Conservation (phyloP, 1,140 invertebrate genomes). For the Hyles euphorbiae region DNA sequence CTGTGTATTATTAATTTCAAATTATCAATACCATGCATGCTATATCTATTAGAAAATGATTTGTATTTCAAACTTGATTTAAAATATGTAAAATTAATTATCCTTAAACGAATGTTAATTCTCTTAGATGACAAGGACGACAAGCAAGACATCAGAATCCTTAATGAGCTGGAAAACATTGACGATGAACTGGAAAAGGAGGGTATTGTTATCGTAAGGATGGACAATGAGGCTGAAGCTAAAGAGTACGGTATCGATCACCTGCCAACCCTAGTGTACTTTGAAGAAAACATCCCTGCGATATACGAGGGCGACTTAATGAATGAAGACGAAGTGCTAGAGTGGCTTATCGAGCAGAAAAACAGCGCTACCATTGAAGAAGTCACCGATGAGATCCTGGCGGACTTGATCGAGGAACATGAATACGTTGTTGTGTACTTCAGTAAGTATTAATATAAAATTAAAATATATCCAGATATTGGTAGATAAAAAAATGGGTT, state of each 20-base stretch:
- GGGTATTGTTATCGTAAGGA: conserved; percentile 91
- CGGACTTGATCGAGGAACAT: conserved; percentile 90
- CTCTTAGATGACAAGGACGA: conserved; percentile 90
- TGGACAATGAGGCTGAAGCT: conserved; percentile 91
- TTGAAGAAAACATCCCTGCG: conserved; percentile 93
- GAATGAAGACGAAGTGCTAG: conserved; percentile 93
- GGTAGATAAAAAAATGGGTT: too few species aligned
- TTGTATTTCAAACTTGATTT: background rate
- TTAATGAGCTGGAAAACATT: conserved; percentile 94
- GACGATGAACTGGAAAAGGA: conserved; percentile 94
- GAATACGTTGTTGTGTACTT: conserved; percentile 97
- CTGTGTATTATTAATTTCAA: too few species aligned
- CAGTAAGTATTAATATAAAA: conserved; percentile 77
- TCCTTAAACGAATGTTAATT: background rate
- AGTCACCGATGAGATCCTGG: conserved; percentile 94
- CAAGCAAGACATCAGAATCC: conserved; percentile 89
- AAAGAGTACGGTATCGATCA: conserved; percentile 94
- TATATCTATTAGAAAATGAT: too few species aligned
- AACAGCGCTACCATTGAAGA: conserved; percentile 95
- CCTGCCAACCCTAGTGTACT: conserved; percentile 91
- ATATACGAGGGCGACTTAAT: conserved; percentile 94
- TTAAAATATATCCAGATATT: too few species aligned
- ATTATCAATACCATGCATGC: too few species aligned
- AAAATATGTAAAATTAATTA: too few species aligned
- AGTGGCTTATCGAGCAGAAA: conserved; percentile 94